These are phyloP conservation scores for Eupithecia vulgata DNA, from an alignment of 2,888 invertebrate species.

Conservation along the genomic window DNA sequence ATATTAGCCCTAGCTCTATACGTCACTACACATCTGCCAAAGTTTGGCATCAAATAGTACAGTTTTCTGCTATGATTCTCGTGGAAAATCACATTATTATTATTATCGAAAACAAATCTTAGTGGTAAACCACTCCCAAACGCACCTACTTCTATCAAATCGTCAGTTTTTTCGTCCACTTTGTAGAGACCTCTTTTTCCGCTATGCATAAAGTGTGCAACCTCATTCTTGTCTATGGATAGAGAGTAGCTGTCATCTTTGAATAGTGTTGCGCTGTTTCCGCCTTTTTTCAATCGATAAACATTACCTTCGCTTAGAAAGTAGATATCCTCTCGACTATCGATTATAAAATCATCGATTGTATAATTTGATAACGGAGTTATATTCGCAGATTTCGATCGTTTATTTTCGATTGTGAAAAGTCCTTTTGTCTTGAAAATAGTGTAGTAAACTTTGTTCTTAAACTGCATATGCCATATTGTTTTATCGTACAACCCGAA, in stretches of 20 bases:
- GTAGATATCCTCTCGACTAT: conserved; percentile 63
- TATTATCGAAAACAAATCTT: conserved; percentile 63
- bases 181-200: conserved; percentile 62
- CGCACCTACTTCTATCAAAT: conserved; percentile 59
- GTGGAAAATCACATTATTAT: conserved; percentile 66
- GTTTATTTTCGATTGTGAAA: conserved; percentile 54
- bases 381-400: conserved; percentile 47
- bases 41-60: conserved; percentile 64
- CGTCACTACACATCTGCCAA: conserved; percentile 58
- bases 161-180: conserved; percentile 56
- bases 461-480: conserved; percentile 69
- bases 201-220: conserved; percentile 63
- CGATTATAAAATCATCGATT: conserved; percentile 70
- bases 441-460: conserved; percentile 62
- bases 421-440: conserved; percentile 60
- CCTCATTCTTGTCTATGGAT: conserved; percentile 59
- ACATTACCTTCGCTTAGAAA: conserved; percentile 61
- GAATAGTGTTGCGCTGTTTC: conserved; percentile 53
- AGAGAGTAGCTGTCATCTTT: conserved; percentile 62
- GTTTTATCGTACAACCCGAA: conserved; percentile 61
- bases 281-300: conserved; percentile 60
- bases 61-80: conserved; percentile 59
- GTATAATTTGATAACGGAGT: conserved; percentile 54
- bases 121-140: conserved; percentile 59
- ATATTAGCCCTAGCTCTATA: conserved; percentile 13